Evolutionary conservation across 2,888 invertebrate species (phyloP).

Genomic region (Drosophila trichaetosa): DNA sequence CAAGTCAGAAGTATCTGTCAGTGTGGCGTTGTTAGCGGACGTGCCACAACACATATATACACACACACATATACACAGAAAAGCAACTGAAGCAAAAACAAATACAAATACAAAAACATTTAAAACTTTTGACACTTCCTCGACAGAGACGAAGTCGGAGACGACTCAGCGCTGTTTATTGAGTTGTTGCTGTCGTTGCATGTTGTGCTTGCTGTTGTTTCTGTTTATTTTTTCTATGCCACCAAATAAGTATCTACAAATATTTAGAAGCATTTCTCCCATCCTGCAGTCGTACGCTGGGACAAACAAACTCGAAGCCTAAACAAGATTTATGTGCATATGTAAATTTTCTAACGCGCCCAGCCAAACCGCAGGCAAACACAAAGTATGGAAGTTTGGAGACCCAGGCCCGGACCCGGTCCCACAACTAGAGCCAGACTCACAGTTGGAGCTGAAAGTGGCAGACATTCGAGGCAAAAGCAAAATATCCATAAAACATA

Average conservation of each 20-base stretch:
- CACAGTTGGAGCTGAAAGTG: conserved; percentile 32
- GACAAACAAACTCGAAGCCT: conserved; percentile 69
- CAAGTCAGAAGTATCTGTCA: conserved; percentile 41
- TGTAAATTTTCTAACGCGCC: conserved; percentile 69
- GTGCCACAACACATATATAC: conserved; percentile 16
- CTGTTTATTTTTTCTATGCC: conserved; percentile 53
- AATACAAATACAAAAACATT: conserved; percentile 56
- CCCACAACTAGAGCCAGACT: neutral
- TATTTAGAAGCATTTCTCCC: conserved; percentile 67
- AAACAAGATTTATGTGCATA: conserved; percentile 78
- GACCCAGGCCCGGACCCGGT: neutral
- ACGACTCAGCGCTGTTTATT: conserved; percentile 67
- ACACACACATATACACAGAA: conserved; percentile 14
- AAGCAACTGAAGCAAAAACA: conserved; percentile 43
- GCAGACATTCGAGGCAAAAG: conserved; percentile 54
- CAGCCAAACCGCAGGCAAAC: conserved; percentile 64
- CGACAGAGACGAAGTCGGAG: conserved; percentile 44
- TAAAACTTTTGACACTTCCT: conserved; percentile 77
- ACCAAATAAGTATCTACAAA: conserved; percentile 75
- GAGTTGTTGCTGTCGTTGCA: conserved; percentile 72
- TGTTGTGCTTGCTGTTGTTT: conserved; percentile 20
- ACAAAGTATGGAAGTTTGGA: conserved; percentile 20
- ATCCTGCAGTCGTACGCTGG: conserved; percentile 11
- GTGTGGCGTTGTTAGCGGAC: conserved; percentile 17
- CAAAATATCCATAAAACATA: conserved; percentile 62